Evolutionary conservation across 2,888 invertebrate species (phyloP), one percentile per base, ranked within the genome.

Genomic region (Melipona beecheii): DNA sequence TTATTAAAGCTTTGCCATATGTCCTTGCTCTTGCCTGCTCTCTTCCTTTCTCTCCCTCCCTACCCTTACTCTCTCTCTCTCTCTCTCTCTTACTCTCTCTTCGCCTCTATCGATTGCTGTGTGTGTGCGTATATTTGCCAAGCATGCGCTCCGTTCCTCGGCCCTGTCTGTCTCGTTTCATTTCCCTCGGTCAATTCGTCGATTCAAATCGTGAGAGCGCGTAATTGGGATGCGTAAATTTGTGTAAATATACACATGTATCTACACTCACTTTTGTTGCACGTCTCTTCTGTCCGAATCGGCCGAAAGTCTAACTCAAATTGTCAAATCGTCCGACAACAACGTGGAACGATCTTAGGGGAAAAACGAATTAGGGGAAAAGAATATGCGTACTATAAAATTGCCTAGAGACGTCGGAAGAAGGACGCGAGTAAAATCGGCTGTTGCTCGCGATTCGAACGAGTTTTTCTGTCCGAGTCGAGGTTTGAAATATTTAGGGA

Each of bases 1-100:
- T 93, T 92, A 92, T 92, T 91, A 91, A 92, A 92, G 88, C 92
- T 83, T 75, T 79, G 89, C 93, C 92, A 93, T 92, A 93, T 92
- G 93, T 89, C 88, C 86, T 85, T 86, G 86, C 86, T 72, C 80
- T 70, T 62, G 86, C 85, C 85, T 83, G 21, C 73, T 71, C 77
- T 43, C 50, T 52, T 21, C 65, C 3, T 21, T n/a, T 58, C 19
- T 58, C 19, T 19, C 62, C 69, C 21, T 62, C n/a, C 66, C 60
- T 31, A 24, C 66, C 66, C 62, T 69, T 65, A 17, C 64, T 43
- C 49, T 27, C 27, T 54, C 60, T 70, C 36, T 43, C 58, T 58
- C 58, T n/a, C 58, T 58, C 58, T 15, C 58, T 58, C 64, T 36
- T 36, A n/a, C 21, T 9, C 60, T 27, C 27, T 19, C 21, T 64